Conservation (phyloP, 1,140 invertebrate genomes). For the Drosophila tani region DNA sequence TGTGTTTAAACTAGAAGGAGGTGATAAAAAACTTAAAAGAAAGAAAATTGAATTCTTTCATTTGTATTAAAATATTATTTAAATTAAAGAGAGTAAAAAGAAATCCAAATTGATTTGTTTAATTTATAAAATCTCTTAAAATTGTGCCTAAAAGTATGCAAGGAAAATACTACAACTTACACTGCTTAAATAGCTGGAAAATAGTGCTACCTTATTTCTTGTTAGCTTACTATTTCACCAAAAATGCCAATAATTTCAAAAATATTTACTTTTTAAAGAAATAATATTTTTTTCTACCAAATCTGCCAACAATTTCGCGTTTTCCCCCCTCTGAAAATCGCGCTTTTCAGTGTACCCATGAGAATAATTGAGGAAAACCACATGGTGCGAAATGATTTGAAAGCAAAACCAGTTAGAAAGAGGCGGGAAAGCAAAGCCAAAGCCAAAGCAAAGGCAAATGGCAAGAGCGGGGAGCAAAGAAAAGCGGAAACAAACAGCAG, state of each 20-base stretch:
- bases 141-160: neutral
- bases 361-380: conserved; percentile 75
- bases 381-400: conserved; percentile 75
- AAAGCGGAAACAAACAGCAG: conserved; percentile 72
- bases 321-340: neutral
- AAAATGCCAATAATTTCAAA: too few relatives aligned
- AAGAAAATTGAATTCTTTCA: too few relatives aligned
- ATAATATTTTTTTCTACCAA: too few relatives aligned
- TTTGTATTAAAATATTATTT: too few relatives aligned
- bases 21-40: neutral
- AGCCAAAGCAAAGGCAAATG: conserved; percentile 41
- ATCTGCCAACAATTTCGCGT: neutral
- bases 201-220: too few relatives aligned
- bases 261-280: neutral
- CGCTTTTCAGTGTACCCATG: conserved; percentile 37
- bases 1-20: neutral
- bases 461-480: conserved; percentile 42
- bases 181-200: neutral
- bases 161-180: neutral
- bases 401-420: conserved; percentile 51
- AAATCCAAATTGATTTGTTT: too few relatives aligned
- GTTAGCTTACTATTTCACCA: too few relatives aligned
- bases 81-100: too few relatives aligned
- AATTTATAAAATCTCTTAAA: neutral
- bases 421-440: conserved; percentile 22